Evolutionary conservation across 2,797 vertebrate species (phyloP), one percentile per base, ranked within the genome.

Genomic region (Esox lucius): DNA sequence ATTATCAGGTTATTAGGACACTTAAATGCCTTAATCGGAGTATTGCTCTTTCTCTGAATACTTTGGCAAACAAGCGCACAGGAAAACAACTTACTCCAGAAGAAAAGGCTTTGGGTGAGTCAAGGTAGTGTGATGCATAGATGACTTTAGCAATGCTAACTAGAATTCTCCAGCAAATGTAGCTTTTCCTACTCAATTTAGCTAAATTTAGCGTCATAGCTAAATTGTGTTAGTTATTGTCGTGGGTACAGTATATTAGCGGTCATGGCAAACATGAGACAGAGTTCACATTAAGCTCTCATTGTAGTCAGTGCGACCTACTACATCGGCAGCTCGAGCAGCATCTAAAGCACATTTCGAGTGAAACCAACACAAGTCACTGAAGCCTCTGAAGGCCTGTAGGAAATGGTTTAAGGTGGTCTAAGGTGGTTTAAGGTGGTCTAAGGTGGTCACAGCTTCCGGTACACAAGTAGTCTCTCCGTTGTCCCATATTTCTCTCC

Each of bases 61-160:
- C 22, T 13, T 61, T 61, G 56, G 56, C 56, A 61, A 61, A 61
- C 56, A 61, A 61, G 56, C 56, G 2, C 56, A 24, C 56, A 61
- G 56, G 56, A 61, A 61, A 61, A 24, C 56, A 61, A 61, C 56
- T 61, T 61, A 61, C 56, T 61, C 56, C 56, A 61, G 56, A 61
- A 61, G 56, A 61, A 24, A 61, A 24, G 56, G 56, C 56, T 24
- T 61, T 61, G 56, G 56, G 56, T 61, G 56, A 61, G 56, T 61
- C 56, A 61, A 61, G 56, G 56, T 61, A 61, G 56, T 11, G 24
- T 61, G 56, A 59, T 59, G 56, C 19, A 56, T 61, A 61, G 56
- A 11, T 61, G 22, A 24, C 24, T 61, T 61, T 61, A 61, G 56
- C 56, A 61, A 26, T 26, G 22, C 56, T 24, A 61, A 61, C 24